Percentiles rank a stretch among this genome's conserved stretches.
Conservation (phyloP, 2,797 vertebrate genomes). For the Rhynchonycteris naso region DNA sequence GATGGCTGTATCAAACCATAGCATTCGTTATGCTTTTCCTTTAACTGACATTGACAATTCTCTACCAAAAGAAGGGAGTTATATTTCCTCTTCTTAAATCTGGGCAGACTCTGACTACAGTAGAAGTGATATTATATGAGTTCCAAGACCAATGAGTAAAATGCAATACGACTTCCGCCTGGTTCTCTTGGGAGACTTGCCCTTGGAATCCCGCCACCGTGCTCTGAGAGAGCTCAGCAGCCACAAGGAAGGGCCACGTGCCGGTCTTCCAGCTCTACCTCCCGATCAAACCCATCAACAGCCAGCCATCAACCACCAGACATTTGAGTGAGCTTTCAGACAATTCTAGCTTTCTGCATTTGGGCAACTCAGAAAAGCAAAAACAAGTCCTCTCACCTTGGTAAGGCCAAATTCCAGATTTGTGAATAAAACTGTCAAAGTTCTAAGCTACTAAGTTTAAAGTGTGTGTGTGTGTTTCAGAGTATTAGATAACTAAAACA, state of each 20-base stretch:
- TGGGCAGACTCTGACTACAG: not conserved
- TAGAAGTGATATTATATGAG: slow-evolving; percentile 7
- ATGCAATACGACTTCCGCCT: not conserved
- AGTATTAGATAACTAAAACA: slow-evolving; percentile 10
- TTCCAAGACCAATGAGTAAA: slow-evolving; percentile 33
- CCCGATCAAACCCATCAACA: not conserved
- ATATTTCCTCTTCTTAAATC: not conserved
- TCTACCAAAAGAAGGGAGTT: not conserved
- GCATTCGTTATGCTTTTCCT: not conserved
- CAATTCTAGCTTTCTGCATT: not conserved
- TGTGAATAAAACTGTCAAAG: slow-evolving; percentile 21
- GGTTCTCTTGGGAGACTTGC: not conserved
- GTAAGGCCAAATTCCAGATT: not conserved
- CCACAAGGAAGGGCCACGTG: not conserved
- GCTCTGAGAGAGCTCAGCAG: not conserved
- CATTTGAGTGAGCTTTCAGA: not conserved
- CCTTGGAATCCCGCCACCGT: not conserved
- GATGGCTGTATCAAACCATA: not conserved
- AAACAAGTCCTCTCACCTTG: not conserved
- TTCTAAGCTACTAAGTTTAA: not conserved
- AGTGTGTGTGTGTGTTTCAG: not conserved
- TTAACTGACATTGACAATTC: not conserved
- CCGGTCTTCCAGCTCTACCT: slow-evolving; percentile 8
- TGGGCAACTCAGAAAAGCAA: not conserved
- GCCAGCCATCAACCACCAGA: not conserved